Conservation (phyloP, 2,888 invertebrate species). For the Catocala sponsa region DNA sequence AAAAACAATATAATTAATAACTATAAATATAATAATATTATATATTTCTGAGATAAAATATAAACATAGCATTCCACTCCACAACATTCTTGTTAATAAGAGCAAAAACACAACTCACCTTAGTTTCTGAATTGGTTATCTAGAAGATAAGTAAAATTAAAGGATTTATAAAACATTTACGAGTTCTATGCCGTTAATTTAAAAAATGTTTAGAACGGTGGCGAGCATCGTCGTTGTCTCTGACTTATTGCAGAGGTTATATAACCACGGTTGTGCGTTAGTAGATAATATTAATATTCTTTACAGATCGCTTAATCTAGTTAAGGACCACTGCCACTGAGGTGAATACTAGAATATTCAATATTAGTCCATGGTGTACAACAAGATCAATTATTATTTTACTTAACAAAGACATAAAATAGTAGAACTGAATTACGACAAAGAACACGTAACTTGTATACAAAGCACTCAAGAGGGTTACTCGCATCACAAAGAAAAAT, state of each 20-base stretch:
- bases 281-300: too few relatives aligned
- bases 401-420: too few relatives aligned
- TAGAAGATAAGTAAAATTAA: slow-evolving; percentile 7
- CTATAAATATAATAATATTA: slow-evolving; percentile 19
- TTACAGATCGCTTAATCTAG: too few relatives aligned
- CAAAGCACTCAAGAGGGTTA: slow-evolving; percentile 10
- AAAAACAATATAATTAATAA: slow-evolving; percentile 11
- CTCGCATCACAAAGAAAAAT: slow-evolving; percentile 40
- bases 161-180: slow-evolving; percentile 55
- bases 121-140: slow-evolving; percentile 15
- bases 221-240: too few relatives aligned
- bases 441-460: slow-evolving; percentile 4
- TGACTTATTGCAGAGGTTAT: too few relatives aligned
- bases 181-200: slow-evolving; percentile 27
- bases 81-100: slow-evolving; percentile 66
- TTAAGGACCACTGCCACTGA: too few relatives aligned
- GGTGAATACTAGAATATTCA: too few relatives aligned
- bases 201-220: too few relatives aligned
- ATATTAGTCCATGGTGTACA: too few relatives aligned
- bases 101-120: slow-evolving; percentile 65
- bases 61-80: slow-evolving; percentile 66
- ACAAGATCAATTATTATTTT: too few relatives aligned
- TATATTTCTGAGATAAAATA: slow-evolving; percentile 20
- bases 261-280: too few relatives aligned
- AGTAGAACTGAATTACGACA: not conserved